These are phyloP conservation scores for Drosophila nr. medialis DNA, from an alignment of 2,888 invertebrate genomes.

Conservation along the genomic window DNA sequence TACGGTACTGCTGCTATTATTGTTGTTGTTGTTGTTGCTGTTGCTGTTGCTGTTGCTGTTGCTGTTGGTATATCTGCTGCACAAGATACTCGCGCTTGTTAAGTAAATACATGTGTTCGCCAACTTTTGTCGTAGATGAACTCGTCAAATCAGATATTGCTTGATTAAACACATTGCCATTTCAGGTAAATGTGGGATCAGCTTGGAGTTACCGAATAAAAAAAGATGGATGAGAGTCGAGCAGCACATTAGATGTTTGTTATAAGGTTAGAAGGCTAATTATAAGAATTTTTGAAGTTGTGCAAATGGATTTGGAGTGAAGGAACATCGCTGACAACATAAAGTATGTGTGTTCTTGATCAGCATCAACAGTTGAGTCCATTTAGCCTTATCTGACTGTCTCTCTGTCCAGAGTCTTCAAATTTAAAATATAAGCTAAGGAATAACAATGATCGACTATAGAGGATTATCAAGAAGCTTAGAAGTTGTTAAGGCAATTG, in stretches of 20 bases:
- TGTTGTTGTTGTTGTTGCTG: neutral
- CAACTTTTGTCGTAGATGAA: slow-evolving; percentile 34
- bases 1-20: slow-evolving; percentile 42
- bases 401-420: neutral
- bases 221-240: neutral
- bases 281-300: neutral
- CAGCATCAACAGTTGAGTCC: neutral
- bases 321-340: neutral
- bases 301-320: neutral
- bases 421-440: neutral
- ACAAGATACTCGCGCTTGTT: slow-evolving; percentile 22
- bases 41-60: neutral
- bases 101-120: slow-evolving; percentile 17
- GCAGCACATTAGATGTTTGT: neutral
- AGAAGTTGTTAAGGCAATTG: neutral
- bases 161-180: slow-evolving; percentile 45
- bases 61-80: neutral
- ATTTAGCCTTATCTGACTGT: neutral
- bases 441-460: neutral
- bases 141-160: slow-evolving; percentile 46
- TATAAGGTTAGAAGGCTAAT: neutral
- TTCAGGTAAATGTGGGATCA: neutral
- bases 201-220: neutral
- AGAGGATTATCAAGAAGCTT: neutral
- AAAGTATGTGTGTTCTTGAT: neutral